phyloP scores from a whole-genome alignment of 2,113 vertebrate species.

The Phyllopteryx taeniolatus region DNA sequence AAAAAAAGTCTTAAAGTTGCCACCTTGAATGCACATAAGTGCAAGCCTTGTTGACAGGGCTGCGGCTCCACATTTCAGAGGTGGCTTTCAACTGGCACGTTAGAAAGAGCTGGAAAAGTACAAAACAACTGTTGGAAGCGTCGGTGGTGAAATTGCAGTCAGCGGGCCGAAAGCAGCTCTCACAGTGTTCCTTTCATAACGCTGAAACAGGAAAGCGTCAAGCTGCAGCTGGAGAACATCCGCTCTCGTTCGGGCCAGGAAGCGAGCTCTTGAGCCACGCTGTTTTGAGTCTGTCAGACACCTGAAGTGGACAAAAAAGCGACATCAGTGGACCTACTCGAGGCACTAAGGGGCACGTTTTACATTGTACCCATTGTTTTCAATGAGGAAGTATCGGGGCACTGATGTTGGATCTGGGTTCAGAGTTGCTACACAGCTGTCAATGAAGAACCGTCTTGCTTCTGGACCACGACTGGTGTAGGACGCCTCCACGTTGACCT shows the following conservation, averaged over 20 bases:
- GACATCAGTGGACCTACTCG: no score
- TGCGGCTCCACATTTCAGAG: slow-evolving; percentile 10
- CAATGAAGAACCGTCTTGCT: slow-evolving; percentile 16
- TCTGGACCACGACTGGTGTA: slow-evolving; percentile 17
- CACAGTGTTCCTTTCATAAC: slow-evolving; percentile 34
- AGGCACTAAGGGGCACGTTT: neutral
- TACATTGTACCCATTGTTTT: slow-evolving; percentile 38
- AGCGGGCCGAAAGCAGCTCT: neutral
- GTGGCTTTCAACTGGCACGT: slow-evolving; percentile 41
- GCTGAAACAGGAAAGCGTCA: slow-evolving; percentile 30
- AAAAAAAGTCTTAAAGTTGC: neutral
- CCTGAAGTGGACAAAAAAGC: slow-evolving; percentile 3
- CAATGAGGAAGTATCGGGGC: slow-evolving; percentile 48
- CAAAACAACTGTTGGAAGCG: neutral
- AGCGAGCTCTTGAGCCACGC: neutral
- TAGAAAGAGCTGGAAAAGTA: slow-evolving; percentile 28
- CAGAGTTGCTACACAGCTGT: slow-evolving; percentile 50
- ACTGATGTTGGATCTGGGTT: slow-evolving; percentile 25
- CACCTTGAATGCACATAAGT: slow-evolving; percentile 44
- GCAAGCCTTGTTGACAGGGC: slow-evolving; percentile 35
- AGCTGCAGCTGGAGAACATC: slow-evolving; percentile 33
- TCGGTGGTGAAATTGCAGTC: neutral
- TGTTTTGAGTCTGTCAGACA: slow-evolving; percentile 36
- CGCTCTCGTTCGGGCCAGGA: slow-evolving; percentile 7
- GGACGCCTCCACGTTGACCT: slow-evolving; percentile 34